A percentile compares a stretch with the other conserved stretches of the same genome.
phyloP scores from a whole-genome alignment of 2,797 vertebrate genomes.

The Phoxinus dragarum region DNA sequence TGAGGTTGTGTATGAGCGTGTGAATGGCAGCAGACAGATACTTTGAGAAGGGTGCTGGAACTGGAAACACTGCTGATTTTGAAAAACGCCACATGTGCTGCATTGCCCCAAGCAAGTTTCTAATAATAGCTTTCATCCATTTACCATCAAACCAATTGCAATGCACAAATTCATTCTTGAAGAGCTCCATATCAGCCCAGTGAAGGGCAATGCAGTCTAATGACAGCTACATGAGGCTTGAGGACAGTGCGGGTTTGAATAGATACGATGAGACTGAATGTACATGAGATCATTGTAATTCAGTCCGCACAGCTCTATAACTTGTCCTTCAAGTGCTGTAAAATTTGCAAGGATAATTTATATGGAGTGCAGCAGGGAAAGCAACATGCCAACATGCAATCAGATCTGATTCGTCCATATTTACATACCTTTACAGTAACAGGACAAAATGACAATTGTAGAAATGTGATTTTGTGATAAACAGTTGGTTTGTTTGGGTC shows the following conservation, averaged over 20 bases:
- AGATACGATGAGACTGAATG: not conserved
- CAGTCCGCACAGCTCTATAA: not conserved
- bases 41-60: not conserved
- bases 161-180: constrained; percentile 25
- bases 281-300: not conserved
- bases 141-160: constrained; percentile 36
- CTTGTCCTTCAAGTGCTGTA: not conserved
- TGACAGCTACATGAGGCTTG: not conserved
- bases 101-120: constrained; percentile 36
- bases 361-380: not conserved
- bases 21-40: constrained; percentile 12
- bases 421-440: not conserved
- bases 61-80: constrained; percentile 35
- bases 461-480: not conserved
- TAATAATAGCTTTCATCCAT: constrained; percentile 51
- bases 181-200: not conserved
- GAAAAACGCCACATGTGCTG: constrained; percentile 40
- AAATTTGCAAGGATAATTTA: not conserved
- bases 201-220: constrained; percentile 15
- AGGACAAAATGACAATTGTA: not conserved
- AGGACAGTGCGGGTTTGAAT: not conserved
- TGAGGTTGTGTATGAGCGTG: not conserved
- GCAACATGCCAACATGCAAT: not conserved
- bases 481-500: not conserved
- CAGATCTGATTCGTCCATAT: not conserved